Conservation (phyloP, 2,888 invertebrate species). For the Andrena bicolor region DNA sequence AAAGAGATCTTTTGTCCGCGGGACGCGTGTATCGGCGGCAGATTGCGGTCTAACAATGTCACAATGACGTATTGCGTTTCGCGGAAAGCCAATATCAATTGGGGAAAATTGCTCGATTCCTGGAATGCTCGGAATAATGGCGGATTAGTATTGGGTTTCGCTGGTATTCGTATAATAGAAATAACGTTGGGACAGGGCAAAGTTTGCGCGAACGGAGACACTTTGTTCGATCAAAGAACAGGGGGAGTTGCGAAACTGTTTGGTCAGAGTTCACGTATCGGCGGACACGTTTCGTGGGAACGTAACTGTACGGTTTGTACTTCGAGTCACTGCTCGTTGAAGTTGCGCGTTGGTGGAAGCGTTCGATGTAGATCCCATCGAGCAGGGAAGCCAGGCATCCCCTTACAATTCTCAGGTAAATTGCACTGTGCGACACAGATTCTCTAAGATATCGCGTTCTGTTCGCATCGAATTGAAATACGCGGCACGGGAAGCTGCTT, state of each 20-base stretch:
- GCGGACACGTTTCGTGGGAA: too few species aligned
- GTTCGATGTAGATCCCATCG: too few species aligned
- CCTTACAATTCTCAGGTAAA: not conserved
- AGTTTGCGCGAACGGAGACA: too few species aligned
- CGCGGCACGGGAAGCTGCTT: not conserved
- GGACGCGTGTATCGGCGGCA: not conserved
- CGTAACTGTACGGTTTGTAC: too few species aligned
- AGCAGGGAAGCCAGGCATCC: not conserved
- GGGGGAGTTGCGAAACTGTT: too few species aligned
- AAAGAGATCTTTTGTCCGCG: not conserved
- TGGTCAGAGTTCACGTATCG: too few species aligned
- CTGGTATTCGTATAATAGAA: too few species aligned
- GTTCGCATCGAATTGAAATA: not conserved
- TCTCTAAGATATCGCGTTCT: not conserved
- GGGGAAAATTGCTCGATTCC: not conserved
- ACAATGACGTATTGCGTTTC: conserved; percentile 9
- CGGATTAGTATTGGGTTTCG: too few species aligned
- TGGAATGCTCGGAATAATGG: not conserved
- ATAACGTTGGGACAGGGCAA: too few species aligned
- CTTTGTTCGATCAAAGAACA: too few species aligned
- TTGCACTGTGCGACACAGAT: not conserved
- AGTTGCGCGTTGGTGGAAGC: too few species aligned
- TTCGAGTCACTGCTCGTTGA: too few species aligned
- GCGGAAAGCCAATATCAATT: conserved; percentile 10
- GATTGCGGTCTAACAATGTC: conserved; percentile 24